Conservation (phyloP, 2,113 vertebrate species). For the Saccopteryx bilineata region DNA sequence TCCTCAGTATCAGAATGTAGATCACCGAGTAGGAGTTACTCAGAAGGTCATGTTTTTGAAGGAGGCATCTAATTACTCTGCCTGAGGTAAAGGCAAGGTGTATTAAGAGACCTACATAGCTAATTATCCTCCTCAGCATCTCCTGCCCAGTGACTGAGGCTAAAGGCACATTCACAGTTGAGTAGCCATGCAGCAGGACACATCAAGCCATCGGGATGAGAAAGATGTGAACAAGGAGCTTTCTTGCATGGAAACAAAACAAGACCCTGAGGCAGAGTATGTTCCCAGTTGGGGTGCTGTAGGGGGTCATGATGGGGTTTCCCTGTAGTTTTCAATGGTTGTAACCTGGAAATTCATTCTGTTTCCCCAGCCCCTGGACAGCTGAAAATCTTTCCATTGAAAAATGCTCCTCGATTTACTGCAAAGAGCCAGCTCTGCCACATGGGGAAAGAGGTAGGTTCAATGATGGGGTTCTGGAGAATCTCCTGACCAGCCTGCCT, state of each 20-base stretch:
- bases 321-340: background rate
- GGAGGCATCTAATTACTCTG: background rate
- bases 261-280: background rate
- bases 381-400: background rate
- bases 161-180: background rate
- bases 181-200: background rate
- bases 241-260: background rate
- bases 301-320: background rate
- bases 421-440: background rate
- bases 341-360: background rate
- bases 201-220: background rate
- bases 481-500: background rate
- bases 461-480: background rate
- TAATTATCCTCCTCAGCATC: background rate
- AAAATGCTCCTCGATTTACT: constrained; percentile 40
- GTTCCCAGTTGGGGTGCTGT: background rate
- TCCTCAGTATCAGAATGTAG: background rate
- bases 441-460: constrained; percentile 50
- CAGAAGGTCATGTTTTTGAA: background rate
- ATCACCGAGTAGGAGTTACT: background rate
- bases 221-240: background rate
- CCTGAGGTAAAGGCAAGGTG: background rate
- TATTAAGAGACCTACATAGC: background rate
- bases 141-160: background rate
- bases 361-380: background rate